Conservation (phyloP, 2,113 vertebrate species). For the Perca schrenkii region DNA sequence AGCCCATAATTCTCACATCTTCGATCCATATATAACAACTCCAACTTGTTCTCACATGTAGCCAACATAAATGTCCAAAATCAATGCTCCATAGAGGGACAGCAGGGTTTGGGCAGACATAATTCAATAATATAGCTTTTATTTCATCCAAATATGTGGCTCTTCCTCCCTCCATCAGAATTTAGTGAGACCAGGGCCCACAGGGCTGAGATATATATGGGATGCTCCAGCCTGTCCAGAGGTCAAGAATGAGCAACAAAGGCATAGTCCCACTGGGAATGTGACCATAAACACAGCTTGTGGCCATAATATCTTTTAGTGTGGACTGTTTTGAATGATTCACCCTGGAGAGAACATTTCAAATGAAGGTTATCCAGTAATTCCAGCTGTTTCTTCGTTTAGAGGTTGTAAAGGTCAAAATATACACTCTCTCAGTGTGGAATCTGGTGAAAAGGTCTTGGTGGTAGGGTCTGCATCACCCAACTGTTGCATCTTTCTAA, state of each 20-base stretch:
- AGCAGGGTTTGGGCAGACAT: not conserved
- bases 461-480: not conserved
- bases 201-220: conserved; percentile 39
- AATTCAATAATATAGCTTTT: conserved; percentile 54
- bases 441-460: not conserved
- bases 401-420: conserved; percentile 4
- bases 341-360: not conserved
- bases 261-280: conserved; percentile 27
- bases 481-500: not conserved
- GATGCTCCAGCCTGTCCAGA: conserved; percentile 31
- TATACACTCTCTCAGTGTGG: not conserved
- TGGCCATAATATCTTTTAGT: not conserved
- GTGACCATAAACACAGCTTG: conserved; percentile 17
- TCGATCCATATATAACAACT: conserved; percentile 16
- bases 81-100: conserved; percentile 34
- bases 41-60: not conserved
- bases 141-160: conserved; percentile 1
- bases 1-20: conserved; percentile 36
- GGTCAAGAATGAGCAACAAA: conserved; percentile 47
- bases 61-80: conserved; percentile 39
- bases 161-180: conserved; percentile 16
- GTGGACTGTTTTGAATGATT: conserved; percentile 14
- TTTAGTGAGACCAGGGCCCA: conserved; percentile 32
- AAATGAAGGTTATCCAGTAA: not conserved
- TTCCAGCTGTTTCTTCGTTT: conserved; percentile 14